A percentile compares a stretch with the other conserved stretches of the same genome.
These are phyloP conservation scores for Ramphastos sulfuratus DNA, from an alignment of 2,113 vertebrate genomes.

Conservation along the genomic window DNA sequence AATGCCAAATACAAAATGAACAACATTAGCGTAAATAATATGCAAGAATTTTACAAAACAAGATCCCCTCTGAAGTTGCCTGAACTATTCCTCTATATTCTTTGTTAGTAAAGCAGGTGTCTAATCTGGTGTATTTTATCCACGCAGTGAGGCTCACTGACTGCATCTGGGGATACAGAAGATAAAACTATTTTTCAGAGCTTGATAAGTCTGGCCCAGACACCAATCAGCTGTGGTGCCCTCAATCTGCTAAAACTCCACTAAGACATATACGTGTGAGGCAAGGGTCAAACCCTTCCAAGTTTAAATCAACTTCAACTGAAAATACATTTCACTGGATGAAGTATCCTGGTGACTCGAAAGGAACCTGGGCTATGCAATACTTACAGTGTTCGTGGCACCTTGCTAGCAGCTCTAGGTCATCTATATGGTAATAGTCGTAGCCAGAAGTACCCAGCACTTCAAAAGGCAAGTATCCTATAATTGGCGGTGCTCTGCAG, in stretches of 20 bases:
- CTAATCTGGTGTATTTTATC: not conserved
- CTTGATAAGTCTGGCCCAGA: not conserved
- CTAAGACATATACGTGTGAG: not conserved
- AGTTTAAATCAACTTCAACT: not conserved
- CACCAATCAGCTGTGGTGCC: not conserved
- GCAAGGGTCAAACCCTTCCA: not conserved
- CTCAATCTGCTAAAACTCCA: not conserved
- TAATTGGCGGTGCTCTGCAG: constrained; percentile 81
- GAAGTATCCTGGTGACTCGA: not conserved
- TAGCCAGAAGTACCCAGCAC: constrained; percentile 86
- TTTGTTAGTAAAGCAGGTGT: not conserved
- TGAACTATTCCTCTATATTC: not conserved
- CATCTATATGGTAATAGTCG: constrained; percentile 86
- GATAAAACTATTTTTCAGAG: not conserved
- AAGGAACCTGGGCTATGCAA: not conserved
- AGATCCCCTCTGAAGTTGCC: not conserved
- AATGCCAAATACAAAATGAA: not conserved
- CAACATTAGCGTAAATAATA: not conserved
- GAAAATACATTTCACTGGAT: not conserved
- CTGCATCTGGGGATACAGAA: not conserved
- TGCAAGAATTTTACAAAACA: not conserved
- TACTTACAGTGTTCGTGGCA: constrained; percentile 86
- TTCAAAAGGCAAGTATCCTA: constrained; percentile 86
- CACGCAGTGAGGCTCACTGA: not conserved
- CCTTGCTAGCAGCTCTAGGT: constrained; percentile 81